Conservation (phyloP, 2,888 invertebrate species). For the Agrotis puta region DNA sequence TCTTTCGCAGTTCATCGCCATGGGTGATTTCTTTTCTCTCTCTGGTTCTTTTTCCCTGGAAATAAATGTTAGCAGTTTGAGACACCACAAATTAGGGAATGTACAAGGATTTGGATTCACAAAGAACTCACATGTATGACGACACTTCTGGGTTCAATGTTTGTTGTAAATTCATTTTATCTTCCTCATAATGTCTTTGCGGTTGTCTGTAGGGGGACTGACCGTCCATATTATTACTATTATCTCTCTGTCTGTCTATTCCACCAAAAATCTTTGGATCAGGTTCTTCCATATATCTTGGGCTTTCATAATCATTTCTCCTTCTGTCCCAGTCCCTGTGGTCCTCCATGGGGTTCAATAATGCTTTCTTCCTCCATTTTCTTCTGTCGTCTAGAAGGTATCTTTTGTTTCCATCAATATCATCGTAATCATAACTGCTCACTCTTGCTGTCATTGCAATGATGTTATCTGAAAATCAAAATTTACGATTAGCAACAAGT, state of each 20-base stretch:
- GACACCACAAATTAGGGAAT: neutral
- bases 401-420: conserved; percentile 78
- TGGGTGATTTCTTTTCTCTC: conserved; percentile 75
- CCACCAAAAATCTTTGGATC: conserved; percentile 74
- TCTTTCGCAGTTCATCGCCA: conserved; percentile 82
- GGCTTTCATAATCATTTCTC: conserved; percentile 77
- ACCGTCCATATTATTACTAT: conserved; percentile 60
- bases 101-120: neutral
- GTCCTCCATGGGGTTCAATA: conserved; percentile 77
- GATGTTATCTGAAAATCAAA: conserved; percentile 80
- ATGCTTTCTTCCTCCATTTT: conserved; percentile 83
- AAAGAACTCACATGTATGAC: conserved; percentile 66
- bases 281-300: conserved; percentile 77
- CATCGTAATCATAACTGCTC: conserved; percentile 83
- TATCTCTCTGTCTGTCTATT: conserved; percentile 73
- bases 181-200: conserved; percentile 76
- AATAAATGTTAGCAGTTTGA: conserved; percentile 43
- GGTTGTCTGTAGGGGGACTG: conserved; percentile 67
- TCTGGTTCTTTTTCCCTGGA: conserved; percentile 79
- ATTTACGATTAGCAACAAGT: conserved; percentile 24
- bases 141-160: conserved; percentile 75
- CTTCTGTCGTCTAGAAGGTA: conserved; percentile 82
- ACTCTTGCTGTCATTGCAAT: conserved; percentile 75
- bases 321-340: conserved; percentile 80
- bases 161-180: conserved; percentile 70